Conservation (phyloP, 1,140 invertebrate species). For the Cotesia glomerata region DNA sequence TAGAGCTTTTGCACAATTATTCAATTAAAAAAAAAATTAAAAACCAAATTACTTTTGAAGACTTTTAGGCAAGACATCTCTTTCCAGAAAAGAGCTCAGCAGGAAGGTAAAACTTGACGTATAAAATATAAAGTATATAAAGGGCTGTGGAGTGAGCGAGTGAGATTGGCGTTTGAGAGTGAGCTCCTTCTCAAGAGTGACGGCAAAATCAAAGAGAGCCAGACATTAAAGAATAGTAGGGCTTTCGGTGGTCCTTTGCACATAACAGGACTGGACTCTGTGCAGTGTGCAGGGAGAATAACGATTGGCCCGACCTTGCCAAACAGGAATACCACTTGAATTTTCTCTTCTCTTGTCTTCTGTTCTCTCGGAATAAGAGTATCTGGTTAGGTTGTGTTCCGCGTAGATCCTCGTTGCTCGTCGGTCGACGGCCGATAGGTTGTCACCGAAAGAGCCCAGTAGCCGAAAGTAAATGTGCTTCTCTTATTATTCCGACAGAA, state of each 20-base stretch:
- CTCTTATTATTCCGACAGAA: slow-evolving; percentile 56
- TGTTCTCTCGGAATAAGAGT: not conserved
- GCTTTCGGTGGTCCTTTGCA: slow-evolving; percentile 20
- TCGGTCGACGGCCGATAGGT: slow-evolving; percentile 34
- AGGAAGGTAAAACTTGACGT: not conserved
- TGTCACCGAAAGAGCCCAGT: slow-evolving; percentile 51
- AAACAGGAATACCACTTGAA: slow-evolving; percentile 43
- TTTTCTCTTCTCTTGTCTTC: not conserved
- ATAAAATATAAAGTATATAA: not conserved
- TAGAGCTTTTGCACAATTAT: no score
- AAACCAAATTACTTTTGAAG: no score
- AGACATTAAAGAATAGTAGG: not conserved
- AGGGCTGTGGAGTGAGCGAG: slow-evolving; percentile 4
- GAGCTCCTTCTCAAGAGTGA: slow-evolving; percentile 22
- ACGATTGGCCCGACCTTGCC: slow-evolving; percentile 52
- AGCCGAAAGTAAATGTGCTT: slow-evolving; percentile 52
- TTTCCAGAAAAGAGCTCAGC: not conserved
- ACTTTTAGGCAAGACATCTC: not conserved
- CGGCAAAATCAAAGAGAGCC: slow-evolving; percentile 48
- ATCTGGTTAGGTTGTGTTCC: not conserved
- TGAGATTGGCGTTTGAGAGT: slow-evolving; percentile 21
- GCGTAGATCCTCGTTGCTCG: not conserved
- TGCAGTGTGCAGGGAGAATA: slow-evolving; percentile 37
- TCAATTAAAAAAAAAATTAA: no score
- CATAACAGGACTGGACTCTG: slow-evolving; percentile 1